Evolutionary conservation across 2,797 vertebrate genomes (phyloP).

Genomic region (Carduelis carduelis): DNA sequence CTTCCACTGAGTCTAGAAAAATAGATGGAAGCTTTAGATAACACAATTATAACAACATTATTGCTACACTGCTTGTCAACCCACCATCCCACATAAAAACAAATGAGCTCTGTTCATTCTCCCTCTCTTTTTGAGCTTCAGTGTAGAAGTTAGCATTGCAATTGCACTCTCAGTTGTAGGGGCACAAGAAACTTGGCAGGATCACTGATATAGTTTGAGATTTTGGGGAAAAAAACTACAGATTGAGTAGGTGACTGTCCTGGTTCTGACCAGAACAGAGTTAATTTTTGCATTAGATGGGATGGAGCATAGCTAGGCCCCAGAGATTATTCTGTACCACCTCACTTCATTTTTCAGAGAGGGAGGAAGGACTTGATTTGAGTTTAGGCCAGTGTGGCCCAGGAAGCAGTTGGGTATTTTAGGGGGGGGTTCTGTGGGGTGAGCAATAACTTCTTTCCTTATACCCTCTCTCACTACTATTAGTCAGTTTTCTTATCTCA

Average conservation of each 20-base stretch:
- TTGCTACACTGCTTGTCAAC: background rate
- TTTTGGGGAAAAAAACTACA: background rate
- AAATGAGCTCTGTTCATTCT: background rate
- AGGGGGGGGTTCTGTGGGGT: background rate
- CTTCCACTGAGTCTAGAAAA: slow-evolving; percentile 5
- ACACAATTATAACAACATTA: background rate
- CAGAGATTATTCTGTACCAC: background rate
- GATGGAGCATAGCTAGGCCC: background rate
- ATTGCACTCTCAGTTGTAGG: background rate
- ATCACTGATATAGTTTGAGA: background rate
- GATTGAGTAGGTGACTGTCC: background rate
- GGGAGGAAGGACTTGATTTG: background rate
- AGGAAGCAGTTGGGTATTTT: background rate
- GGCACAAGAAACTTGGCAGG: background rate
- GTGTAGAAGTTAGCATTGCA: background rate
- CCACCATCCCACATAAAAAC: background rate
- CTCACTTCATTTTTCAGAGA: background rate
- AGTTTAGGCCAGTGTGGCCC: background rate
- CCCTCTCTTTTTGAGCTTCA: background rate
- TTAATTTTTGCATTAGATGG: background rate
- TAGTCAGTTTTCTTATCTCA: background rate
- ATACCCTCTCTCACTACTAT: background rate
- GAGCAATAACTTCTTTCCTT: background rate
- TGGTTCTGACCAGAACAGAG: background rate
- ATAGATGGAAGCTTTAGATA: slow-evolving; percentile 48